Base-by-base conservation (phyloP, 35 echinoderm and acorn worm species). In the Amphiura filiformis region DNA sequence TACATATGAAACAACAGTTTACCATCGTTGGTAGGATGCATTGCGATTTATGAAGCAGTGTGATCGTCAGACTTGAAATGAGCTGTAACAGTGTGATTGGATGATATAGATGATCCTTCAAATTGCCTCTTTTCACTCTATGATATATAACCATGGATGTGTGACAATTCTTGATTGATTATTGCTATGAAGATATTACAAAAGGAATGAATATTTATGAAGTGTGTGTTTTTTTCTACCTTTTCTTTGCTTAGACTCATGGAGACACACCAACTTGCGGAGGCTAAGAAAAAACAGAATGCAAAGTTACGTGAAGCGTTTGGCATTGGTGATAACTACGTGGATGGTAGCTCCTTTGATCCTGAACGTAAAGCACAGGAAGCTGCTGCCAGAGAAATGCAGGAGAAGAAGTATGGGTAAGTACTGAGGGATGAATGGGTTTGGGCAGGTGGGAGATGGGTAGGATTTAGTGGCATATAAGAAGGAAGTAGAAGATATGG, bases 281-380 rank as follows among this genome's bases (percentile, higher is more conserved):
- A 94, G 57, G 96, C 96, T 28, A 99, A 99, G 57, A 87, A 99
- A 76, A 94, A 99, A 85, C 93, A 99, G 91, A 99, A 99, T 85
- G 89, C 90, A 26, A 99, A 99, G 65, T 78, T 99, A 36, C 87
- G 96, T 76, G 96, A 99, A 76, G 96, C 96, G 3, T 99, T 99
- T 87, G 93, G 93, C 28, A 99, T 99, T 77, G 84, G 88, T 30
- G 93, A 99, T 31, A 89, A 86, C 64, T 99, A 99, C 31, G 96
- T 99, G 44, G 93, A 94, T 76, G 96, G 96, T 32, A 99, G 96
- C 85, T 94, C 96, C 22, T 99, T 99, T 85, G 92, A 94, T 80
- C 84, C 89, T 39, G 93, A 92, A 37, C 87, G 87, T 31, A 99
- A 84, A 39, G 93, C 93, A 22, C 94, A 94, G 40, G 96, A 98